These are phyloP conservation scores for Natator depressus DNA, from an alignment of 2,113 vertebrate species.

Conservation along the genomic window DNA sequence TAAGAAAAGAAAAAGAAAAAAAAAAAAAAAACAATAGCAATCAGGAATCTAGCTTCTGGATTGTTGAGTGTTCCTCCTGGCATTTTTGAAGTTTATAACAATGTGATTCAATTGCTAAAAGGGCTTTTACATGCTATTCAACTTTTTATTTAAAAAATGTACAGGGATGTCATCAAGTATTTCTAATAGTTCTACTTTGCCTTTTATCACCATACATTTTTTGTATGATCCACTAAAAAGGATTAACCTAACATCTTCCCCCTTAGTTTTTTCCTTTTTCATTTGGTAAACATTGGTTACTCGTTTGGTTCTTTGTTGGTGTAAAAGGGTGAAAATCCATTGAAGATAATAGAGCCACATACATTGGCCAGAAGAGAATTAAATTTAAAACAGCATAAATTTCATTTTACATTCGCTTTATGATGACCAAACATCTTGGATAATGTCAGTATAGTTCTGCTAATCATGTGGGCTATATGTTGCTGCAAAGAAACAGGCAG, in stretches of 20 bases:
- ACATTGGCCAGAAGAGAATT: not conserved
- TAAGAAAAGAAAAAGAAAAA: slow-evolving; percentile 1
- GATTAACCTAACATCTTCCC: not conserved
- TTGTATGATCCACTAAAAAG: not conserved
- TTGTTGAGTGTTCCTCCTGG: not conserved
- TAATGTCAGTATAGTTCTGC: not conserved
- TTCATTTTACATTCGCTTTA: not conserved
- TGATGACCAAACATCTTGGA: not conserved
- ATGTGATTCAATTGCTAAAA: not conserved
- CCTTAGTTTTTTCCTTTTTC: not conserved
- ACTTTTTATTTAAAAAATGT: not conserved
- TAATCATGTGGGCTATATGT: not conserved
- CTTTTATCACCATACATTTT: not conserved
- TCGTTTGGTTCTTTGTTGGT: not conserved
- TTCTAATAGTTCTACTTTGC: not conserved
- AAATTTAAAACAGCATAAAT: not conserved
- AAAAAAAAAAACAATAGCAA: not conserved
- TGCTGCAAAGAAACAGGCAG: not conserved
- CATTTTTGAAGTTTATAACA: not conserved
- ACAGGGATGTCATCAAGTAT: not conserved
- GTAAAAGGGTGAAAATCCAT: not conserved
- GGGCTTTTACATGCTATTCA: accelerated
- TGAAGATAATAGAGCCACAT: not conserved
- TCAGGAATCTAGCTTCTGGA: not conserved
- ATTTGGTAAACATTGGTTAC: not conserved